Evolutionary conservation across 2,113 vertebrate species (phyloP).

Genomic region (Pteronura brasiliensis): DNA sequence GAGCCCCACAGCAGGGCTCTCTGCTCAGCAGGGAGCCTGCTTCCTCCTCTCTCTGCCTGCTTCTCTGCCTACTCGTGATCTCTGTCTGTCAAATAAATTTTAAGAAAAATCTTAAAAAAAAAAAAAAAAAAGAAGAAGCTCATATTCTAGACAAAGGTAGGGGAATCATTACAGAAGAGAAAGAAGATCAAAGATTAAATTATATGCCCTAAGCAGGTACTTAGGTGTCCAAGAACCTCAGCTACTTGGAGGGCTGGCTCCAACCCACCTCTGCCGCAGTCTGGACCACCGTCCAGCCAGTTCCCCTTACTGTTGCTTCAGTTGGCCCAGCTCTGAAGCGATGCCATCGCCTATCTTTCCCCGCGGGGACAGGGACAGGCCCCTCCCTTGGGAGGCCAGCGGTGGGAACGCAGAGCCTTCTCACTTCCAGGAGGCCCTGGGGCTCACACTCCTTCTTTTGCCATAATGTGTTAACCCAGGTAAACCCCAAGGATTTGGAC

Average conservation of each 20-base stretch:
- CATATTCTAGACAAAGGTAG: not conserved
- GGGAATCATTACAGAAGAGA: not conserved
- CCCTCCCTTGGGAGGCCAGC: not conserved
- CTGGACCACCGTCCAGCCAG: not conserved
- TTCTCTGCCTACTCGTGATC: too few relatives aligned
- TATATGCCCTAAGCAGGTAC: not conserved
- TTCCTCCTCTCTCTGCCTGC: too few relatives aligned
- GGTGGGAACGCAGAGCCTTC: not conserved
- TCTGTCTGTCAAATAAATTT: too few relatives aligned
- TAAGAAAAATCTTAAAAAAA: too few relatives aligned
- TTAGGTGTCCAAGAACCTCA: not conserved
- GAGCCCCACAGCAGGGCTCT: too few relatives aligned
- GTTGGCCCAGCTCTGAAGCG: not conserved
- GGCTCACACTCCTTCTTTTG: not conserved
- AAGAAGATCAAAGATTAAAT: not conserved
- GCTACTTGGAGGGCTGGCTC: too few relatives aligned
- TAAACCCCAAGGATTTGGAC: conserved; percentile 97
- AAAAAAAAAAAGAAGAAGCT: not conserved
- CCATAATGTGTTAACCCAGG: conserved; percentile 80
- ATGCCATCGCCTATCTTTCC: not conserved
- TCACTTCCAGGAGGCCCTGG: not conserved
- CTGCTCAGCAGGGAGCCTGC: too few relatives aligned
- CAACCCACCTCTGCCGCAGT: too few relatives aligned
- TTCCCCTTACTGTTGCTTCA: too few relatives aligned
- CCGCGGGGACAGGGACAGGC: too few relatives aligned